A percentile compares a stretch with the other conserved stretches of the same genome.
Conservation (phyloP, 2,797 vertebrate genomes). For the Brachymystax lenok region DNA sequence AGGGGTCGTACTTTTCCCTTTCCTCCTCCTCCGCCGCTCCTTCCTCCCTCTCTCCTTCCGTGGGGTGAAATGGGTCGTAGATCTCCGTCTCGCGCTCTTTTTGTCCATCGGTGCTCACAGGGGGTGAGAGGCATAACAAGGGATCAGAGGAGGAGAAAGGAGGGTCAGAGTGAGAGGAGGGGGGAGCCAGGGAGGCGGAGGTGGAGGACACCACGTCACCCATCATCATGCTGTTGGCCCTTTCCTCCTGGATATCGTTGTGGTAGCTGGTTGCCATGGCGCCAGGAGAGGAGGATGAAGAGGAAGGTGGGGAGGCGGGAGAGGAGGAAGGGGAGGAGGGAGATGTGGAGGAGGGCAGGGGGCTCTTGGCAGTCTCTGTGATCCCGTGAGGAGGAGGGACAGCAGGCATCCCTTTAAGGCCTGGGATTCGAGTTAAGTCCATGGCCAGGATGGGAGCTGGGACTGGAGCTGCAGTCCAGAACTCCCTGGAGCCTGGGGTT, state of each 20-base stretch:
- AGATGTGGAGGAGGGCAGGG: slow-evolving; percentile 59
- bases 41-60: slow-evolving; percentile 73
- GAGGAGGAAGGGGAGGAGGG: slow-evolving; percentile 70
- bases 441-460: slow-evolving; percentile 47
- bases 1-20: slow-evolving; percentile 92
- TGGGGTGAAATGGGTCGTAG: slow-evolving; percentile 88
- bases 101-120: slow-evolving; percentile 43
- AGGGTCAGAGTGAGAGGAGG: slow-evolving; percentile 43
- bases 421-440: slow-evolving; percentile 59
- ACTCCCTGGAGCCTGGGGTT: slow-evolving; percentile 12
- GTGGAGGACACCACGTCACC: slow-evolving; percentile 69
- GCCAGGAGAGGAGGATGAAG: slow-evolving; percentile 66
- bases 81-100: slow-evolving; percentile 73
- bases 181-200: slow-evolving; percentile 56
- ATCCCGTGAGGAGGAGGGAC: slow-evolving; percentile 51
- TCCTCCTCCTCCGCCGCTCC: slow-evolving; percentile 58
- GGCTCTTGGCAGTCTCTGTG: slow-evolving; percentile 64
- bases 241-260: slow-evolving; percentile 55
- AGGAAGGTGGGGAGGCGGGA: slow-evolving; percentile 63
- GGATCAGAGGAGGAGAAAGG: slow-evolving; percentile 28
- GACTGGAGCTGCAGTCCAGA: slow-evolving; percentile 22
- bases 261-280: slow-evolving; percentile 52
- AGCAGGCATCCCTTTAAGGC: slow-evolving; percentile 67
- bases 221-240: slow-evolving; percentile 46
- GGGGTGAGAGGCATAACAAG: slow-evolving; percentile 39